These are phyloP conservation scores for Melangyna quadrimaculata DNA, from an alignment of 2,888 invertebrate genomes.

Conservation along the genomic window DNA sequence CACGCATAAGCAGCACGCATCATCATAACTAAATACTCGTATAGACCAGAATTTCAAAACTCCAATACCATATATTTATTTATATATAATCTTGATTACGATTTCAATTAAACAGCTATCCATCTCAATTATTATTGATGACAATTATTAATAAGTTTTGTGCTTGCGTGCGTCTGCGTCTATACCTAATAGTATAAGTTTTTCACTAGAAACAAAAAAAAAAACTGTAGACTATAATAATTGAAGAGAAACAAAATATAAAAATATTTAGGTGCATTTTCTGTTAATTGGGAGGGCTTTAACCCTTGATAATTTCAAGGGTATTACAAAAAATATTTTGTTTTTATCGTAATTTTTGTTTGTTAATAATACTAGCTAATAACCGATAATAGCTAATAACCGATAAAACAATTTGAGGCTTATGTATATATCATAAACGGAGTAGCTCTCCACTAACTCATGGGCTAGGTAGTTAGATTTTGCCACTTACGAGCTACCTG, in stretches of 20 bases:
- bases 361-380: too few relatives aligned
- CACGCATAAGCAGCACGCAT: not conserved
- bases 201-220: not conserved
- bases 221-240: too few relatives aligned
- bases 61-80: not conserved
- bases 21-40: not conserved
- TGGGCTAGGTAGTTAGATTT: too few relatives aligned
- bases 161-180: not conserved
- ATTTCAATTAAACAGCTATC: constrained; percentile 57
- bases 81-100: constrained; percentile 33
- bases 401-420: too few relatives aligned
- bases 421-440: too few relatives aligned
- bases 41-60: constrained; percentile 1
- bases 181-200: not conserved
- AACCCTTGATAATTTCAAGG: too few relatives aligned
- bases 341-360: too few relatives aligned
- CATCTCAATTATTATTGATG: constrained; percentile 55
- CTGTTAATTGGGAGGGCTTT: too few relatives aligned
- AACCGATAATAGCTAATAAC: too few relatives aligned
- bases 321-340: too few relatives aligned
- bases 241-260: not conserved
- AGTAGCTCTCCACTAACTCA: too few relatives aligned
- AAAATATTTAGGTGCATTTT: not conserved
- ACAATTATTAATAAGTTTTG: constrained; percentile 37
- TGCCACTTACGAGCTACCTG: too few relatives aligned